These are phyloP conservation scores for rabbit (Oryctolagus cuniculus) DNA, from an alignment of 2,113 vertebrate genomes.

Conservation along the genomic window mOryCun1.1 NC_091440.1:8449501-8450000, in stretches of 20 bases:
- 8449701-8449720: background rate
- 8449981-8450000: background rate
- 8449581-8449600: background rate
- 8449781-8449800: background rate
- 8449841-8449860: background rate
- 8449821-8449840: background rate
- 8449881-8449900: background rate
- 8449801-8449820: background rate
- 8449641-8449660: background rate
- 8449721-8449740: background rate
- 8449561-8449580: background rate
- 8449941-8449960: accelerated
- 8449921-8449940: background rate
- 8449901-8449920: background rate
- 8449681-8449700: background rate
- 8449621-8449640: background rate
- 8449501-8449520: background rate
- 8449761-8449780: background rate
- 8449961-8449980: background rate
- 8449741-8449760: background rate
- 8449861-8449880: background rate
- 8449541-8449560: background rate
- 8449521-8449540: background rate
- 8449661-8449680: background rate
- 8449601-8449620: background rate